Evolutionary conservation across 2,888 invertebrate genomes (phyloP).

Genomic region (Pollenia angustigena): DNA sequence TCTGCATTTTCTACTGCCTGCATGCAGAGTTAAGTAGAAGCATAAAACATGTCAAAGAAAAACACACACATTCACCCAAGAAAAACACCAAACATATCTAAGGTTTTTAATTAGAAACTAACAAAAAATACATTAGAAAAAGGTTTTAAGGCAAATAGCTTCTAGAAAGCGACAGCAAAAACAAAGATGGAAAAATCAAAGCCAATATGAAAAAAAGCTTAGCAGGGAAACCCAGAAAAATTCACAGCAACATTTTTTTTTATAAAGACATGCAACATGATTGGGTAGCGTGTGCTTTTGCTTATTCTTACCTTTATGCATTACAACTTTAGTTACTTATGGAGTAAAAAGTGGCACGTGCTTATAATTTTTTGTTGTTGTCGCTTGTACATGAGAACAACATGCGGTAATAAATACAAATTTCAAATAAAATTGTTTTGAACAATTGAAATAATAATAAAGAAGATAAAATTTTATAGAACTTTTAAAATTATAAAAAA

Average conservation of each 20-base stretch:
- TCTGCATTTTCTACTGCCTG: background rate
- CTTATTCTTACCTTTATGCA: background rate
- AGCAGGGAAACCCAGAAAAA: constrained; percentile 1
- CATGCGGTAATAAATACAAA: background rate
- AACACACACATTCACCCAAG: background rate
- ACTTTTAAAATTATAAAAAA: too few species aligned
- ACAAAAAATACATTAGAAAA: constrained; percentile 19
- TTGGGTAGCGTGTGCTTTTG: constrained; percentile 18
- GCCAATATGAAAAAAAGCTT: constrained; percentile 4
- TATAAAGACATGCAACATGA: constrained; percentile 54
- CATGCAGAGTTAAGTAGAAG: constrained; percentile 6
- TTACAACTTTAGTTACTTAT: background rate
- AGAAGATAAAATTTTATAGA: too few species aligned
- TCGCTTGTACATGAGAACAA: constrained; percentile 1
- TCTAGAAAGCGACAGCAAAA: background rate
- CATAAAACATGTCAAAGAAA: constrained; percentile 14
- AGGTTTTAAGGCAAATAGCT: constrained; percentile 30
- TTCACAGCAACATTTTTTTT: constrained; percentile 19
- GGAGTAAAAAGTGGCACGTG: constrained; percentile 49
- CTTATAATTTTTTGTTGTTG: constrained; percentile 1
- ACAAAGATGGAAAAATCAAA: constrained; percentile 12
- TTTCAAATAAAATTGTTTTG: constrained; percentile 7
- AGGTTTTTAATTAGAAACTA: constrained; percentile 57
- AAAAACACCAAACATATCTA: constrained; percentile 19
- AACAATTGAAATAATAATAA: too few species aligned